phyloP scores from a whole-genome alignment of 2,113 vertebrate genomes.

The Muntiacus reevesi region DNA sequence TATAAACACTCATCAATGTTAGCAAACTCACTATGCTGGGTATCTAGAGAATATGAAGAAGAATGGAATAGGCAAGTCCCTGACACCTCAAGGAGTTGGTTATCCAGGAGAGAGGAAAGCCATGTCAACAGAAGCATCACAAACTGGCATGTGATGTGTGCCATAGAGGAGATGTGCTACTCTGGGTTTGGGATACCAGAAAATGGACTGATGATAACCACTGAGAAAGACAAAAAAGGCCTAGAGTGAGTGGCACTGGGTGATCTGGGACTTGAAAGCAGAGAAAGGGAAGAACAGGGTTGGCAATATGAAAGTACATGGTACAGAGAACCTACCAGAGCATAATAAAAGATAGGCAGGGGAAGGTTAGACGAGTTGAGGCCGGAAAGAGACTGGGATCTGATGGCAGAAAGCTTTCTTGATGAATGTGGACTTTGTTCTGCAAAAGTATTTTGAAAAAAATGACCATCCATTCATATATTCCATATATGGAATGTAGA shows the following conservation, averaged over 20 bases:
- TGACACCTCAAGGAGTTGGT: not conserved
- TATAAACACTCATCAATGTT: not conserved
- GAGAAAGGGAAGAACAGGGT: not conserved
- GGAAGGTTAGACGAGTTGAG: not conserved
- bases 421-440: not conserved
- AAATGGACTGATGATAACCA: not conserved
- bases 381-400: not conserved
- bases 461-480: not conserved
- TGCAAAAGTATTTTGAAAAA: conserved; percentile 16
- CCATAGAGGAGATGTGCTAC: not conserved
- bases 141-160: not conserved
- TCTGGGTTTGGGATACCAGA: not conserved
- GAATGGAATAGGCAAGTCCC: not conserved
- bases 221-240: not conserved
- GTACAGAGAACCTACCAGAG: not conserved
- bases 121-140: not conserved
- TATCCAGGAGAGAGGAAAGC: not conserved
- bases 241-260: not conserved
- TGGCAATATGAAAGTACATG: not conserved
- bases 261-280: not conserved
- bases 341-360: not conserved
- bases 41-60: not conserved
- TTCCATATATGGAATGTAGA: not conserved
- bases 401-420: not conserved
- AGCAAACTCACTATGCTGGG: not conserved